Base-by-base conservation (phyloP, 2,113 vertebrate genomes). In the Origma solitaria region DNA sequence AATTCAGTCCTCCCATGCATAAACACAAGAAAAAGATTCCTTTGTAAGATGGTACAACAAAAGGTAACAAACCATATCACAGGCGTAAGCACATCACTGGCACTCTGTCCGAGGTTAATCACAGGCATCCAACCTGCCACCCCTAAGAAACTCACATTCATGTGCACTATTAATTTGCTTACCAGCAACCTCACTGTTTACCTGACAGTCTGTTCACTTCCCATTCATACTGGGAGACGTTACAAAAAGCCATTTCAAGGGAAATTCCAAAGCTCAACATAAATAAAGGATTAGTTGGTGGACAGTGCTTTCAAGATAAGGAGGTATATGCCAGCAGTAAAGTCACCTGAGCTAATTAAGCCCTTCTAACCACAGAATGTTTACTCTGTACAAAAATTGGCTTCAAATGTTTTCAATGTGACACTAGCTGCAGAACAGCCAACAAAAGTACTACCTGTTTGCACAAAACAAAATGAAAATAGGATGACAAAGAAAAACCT, bases 181-280 rank as follows among this genome's bases (percentile, higher is more conserved):
- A 64, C 72, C 27, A 35, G n/a, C 37, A 94, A 44, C 56, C 81
- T 79, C 80, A 60, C 42, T 71, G 50, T 84, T 95, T 76, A 89
- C 75, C 58, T 70, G 70, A 56, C 50, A 57, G 64, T 49, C 77
- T 27, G 40, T 69, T 91, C 88, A 65, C 40, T 89, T 95, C 73
- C 81, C 80, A 62, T 80, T 92, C 69, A 44, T 89, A 84, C 40
- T 53, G 49, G 76, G 54, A 95, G 33, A 95, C 61, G 37, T 72
- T 90, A 89, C 50, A 94, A 90, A 92, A 92, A 88, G n/a, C 38
- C 47, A 86, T 88, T 93, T 90, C 90, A 91, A 82, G 93, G 82
- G 89, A 97, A 95, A 97, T 96, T 96, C 95, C 91, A 86, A 95
- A 94, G 82, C 87, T 94, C 75, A 87, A 10, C 66, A 87, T 92